Base-by-base conservation (phyloP, 2,113 vertebrate genomes). In the Ctenodactylus gundi region DNA sequence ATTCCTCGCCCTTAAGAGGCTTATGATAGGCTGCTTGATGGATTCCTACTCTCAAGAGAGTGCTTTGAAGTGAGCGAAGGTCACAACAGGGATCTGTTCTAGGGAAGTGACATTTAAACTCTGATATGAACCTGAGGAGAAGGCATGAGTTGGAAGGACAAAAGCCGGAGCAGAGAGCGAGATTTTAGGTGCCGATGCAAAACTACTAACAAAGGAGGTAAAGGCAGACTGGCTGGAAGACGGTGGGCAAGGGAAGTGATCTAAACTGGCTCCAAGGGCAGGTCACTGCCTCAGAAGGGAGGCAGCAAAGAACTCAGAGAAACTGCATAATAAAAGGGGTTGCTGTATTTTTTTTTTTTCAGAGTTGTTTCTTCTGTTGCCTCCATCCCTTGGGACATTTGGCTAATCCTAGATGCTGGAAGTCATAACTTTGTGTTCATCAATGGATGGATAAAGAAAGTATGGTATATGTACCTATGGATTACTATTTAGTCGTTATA, bases 161-260 rank as follows among this genome's bases (percentile, higher is more conserved):
- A 36, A 58, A 82, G 41, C 6, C 39, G 84, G 62, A 31, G 20
- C 4, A 36, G 49, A 60, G 11, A 39, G 51, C 25, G 51, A 39
- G 36, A 64, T 0, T 21, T 53, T 15, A 83, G 70, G 58, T 46
- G 39, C 6, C 7, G 0, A 3, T 6, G 8, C 21, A 36, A 36
- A 65, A 36, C 1, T 53, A 21, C 23, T 20, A 15, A 18, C 4
- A 15, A 3, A 17, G 4, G 18, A 5, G 23, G 3, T 1, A 14
- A 80, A 53, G 12, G 21, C 6, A 49, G 41, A 84, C 17, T 4
- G 36, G 7, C 12, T 58, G 34, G 3, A 70, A 9, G 15, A 12
- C 2, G 23, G 17, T 15, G 44, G 41, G 41, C 21, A 8, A 53
- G 8, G 18, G 53, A 44, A 76, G 41, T 1, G 64, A 20, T 17